These are phyloP conservation scores for Delphinapterus leucas DNA, from an alignment of 2,113 vertebrate species.

Conservation along the genomic window DNA sequence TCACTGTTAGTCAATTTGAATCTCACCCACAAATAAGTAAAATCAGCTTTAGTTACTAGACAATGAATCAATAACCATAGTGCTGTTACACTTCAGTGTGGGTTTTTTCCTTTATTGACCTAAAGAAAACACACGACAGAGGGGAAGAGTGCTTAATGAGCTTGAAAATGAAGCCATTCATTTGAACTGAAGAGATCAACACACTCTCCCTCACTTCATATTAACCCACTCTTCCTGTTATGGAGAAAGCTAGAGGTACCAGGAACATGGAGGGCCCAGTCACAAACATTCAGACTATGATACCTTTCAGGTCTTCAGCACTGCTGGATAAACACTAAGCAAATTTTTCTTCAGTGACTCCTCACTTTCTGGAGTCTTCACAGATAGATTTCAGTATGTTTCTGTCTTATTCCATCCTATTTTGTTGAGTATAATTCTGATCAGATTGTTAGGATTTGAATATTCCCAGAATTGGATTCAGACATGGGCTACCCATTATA, in stretches of 20 bases:
- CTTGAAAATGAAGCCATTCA: not conserved
- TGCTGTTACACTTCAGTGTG: not conserved
- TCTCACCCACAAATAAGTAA: not conserved
- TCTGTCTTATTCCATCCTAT: not conserved
- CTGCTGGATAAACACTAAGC: not conserved
- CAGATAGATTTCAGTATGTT: not conserved
- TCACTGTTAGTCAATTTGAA: not conserved
- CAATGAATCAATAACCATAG: not conserved
- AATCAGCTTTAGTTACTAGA: not conserved
- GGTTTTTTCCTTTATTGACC: not conserved
- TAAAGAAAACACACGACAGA: not conserved
- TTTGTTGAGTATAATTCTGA: not conserved
- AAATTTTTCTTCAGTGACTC: not conserved
- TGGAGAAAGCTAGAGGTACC: not conserved
- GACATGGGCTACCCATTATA: not conserved
- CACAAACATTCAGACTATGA: not conserved
- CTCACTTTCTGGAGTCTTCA: not conserved
- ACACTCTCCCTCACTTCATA: not conserved
- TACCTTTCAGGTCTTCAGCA: not conserved
- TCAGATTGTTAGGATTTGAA: not conserved
- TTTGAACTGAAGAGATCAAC: constrained; percentile 3
- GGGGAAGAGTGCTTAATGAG: not conserved
- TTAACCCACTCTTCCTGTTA: not conserved
- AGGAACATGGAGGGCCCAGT: not conserved
- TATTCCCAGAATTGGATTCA: constrained; percentile 1